Conservation (phyloP, 1,140 invertebrate species). For the Heliconius hermathena region DNA sequence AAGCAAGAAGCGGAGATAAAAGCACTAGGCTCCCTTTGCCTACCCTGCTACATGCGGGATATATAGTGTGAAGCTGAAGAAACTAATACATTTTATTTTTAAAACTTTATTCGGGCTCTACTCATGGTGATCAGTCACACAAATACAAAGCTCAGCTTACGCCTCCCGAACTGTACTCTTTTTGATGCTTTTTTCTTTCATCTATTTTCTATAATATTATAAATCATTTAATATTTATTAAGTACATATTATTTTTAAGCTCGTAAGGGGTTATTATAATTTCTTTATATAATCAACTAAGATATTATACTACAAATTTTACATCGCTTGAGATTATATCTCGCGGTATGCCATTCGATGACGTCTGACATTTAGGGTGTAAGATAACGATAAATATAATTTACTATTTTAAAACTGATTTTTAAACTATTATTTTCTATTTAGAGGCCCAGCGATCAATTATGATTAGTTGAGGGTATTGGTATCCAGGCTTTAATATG, state of each 20-base stretch:
- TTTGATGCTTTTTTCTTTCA: background rate
- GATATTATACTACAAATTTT: conserved; percentile 2
- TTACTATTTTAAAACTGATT: background rate
- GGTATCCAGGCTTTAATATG: conserved; percentile 29
- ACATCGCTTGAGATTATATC: conserved; percentile 21
- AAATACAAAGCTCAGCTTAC: no score
- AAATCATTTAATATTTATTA: background rate
- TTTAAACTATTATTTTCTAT: background rate
- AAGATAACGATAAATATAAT: conserved; percentile 5
- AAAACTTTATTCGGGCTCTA: no score
- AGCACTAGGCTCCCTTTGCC: no score
- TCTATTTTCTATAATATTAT: background rate
- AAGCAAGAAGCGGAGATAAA: no score
- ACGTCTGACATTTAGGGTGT: conserved; percentile 37
- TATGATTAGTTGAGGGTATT: conserved; percentile 21
- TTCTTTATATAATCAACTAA: background rate
- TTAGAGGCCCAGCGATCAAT: conserved; percentile 21
- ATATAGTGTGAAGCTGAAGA: no score
- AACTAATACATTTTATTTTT: no score
- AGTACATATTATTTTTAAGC: background rate
- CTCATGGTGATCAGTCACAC: no score
- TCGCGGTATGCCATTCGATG: conserved; percentile 38
- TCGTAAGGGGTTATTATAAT: background rate
- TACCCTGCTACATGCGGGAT: no score
- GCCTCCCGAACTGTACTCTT: no score